These are phyloP conservation scores for Hyperopisus bebe DNA, from an alignment of 2,113 vertebrate genomes.

Conservation along the genomic window DNA sequence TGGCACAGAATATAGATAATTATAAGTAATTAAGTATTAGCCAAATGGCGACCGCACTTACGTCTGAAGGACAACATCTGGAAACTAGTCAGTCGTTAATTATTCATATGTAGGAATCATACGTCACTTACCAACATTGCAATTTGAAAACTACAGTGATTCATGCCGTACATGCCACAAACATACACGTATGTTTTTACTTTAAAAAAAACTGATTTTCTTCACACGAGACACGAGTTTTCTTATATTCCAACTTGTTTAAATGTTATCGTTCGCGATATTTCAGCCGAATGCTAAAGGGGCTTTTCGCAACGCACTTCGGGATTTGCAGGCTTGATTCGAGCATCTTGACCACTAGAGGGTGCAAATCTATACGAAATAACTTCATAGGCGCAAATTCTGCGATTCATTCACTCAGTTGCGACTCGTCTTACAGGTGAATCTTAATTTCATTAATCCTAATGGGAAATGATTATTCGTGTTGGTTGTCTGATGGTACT, in stretches of 20 bases:
- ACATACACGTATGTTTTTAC: background rate
- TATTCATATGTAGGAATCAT: background rate
- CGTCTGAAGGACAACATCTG: constrained; percentile 9
- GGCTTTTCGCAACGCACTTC: background rate
- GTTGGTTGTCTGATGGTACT: background rate
- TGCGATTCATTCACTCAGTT: background rate
- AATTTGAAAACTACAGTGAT: background rate
- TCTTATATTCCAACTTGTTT: background rate
- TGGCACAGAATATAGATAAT: background rate
- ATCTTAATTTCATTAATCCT: background rate
- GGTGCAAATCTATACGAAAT: background rate
- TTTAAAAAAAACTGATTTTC: background rate
- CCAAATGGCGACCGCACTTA: constrained; percentile 20
- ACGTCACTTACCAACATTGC: background rate
- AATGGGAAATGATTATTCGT: background rate
- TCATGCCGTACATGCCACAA: background rate
- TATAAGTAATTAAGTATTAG: constrained; percentile 6
- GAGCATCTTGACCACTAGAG: background rate
- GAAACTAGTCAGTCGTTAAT: background rate
- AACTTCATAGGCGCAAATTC: background rate
- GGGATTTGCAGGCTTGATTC: background rate
- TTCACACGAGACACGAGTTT: background rate
- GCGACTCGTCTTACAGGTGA: background rate
- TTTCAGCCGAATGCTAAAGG: background rate
- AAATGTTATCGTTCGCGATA: background rate